Evolutionary conservation across 2,113 vertebrate species (phyloP).

Genomic region (Lepisosteus osseus): DNA sequence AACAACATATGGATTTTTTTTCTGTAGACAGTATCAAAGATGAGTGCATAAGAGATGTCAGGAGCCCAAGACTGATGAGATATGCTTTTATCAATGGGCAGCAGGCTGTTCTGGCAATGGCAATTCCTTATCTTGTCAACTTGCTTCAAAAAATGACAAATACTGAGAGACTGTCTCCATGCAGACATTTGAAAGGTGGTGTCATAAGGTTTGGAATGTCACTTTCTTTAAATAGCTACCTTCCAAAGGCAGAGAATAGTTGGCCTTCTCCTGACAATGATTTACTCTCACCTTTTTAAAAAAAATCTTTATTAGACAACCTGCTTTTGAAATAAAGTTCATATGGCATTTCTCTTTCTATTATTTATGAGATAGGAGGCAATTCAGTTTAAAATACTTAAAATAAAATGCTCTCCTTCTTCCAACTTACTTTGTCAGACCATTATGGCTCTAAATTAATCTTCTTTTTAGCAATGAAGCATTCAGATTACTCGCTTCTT

Average conservation of each 20-base stretch:
- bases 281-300: constrained; percentile 54
- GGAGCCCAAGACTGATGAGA: constrained; percentile 67
- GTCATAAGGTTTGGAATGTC: constrained; percentile 50
- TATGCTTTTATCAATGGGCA: constrained; percentile 72
- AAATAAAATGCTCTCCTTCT: constrained; percentile 33
- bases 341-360: constrained; percentile 70
- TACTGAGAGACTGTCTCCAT: constrained; percentile 24
- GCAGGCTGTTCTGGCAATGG: constrained; percentile 61
- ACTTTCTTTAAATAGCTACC: constrained; percentile 45
- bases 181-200: constrained; percentile 47
- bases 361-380: constrained; percentile 69
- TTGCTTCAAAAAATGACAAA: constrained; percentile 61
- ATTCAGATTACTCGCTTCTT: not conserved
- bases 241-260: constrained; percentile 36
- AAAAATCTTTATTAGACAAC: constrained; percentile 70
- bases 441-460: constrained; percentile 45
- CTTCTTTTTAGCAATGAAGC: constrained; percentile 44
- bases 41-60: constrained; percentile 56
- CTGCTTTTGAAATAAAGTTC: constrained; percentile 72
- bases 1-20: constrained; percentile 58
- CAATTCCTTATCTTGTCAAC: constrained; percentile 68
- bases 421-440: constrained; percentile 55
- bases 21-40: constrained; percentile 63
- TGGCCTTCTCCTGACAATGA: constrained; percentile 58
- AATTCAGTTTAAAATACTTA: constrained; percentile 61